Conservation (phyloP, 2,113 vertebrate species). For the Paramormyrops kingsleyae region DNA sequence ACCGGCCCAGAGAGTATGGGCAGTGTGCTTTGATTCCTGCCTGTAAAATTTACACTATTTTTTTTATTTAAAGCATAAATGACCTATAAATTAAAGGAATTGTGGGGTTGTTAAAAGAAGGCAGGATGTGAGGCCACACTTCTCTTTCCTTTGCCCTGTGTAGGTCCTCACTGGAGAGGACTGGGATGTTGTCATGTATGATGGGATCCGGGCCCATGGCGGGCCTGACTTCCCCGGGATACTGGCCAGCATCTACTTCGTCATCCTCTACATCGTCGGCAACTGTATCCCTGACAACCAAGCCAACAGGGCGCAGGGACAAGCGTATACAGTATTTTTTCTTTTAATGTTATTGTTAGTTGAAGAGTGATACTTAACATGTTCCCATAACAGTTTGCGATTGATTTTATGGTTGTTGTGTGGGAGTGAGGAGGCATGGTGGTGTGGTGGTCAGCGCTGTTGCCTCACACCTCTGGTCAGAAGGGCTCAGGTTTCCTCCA, state of each 20-base stretch:
- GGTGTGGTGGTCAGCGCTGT: neutral
- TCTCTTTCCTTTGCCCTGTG: constrained; percentile 3
- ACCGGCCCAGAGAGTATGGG: neutral
- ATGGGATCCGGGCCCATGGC: constrained; percentile 88
- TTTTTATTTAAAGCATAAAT: neutral
- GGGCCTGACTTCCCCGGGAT: constrained; percentile 83
- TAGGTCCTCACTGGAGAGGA: constrained; percentile 91
- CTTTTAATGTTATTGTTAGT: neutral
- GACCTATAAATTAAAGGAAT: neutral
- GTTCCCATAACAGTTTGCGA: neutral
- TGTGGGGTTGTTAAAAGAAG: neutral
- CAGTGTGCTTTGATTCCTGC: neutral
- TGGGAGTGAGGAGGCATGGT: neutral
- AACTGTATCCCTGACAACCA: constrained; percentile 83
- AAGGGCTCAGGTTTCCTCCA: neutral
- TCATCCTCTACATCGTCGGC: constrained; percentile 86
- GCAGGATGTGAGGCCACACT: neutral
- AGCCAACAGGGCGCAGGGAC: too few species aligned
- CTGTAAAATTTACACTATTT: neutral
- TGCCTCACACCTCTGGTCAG: neutral
- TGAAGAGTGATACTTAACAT: neutral
- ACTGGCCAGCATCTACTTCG: constrained; percentile 86
- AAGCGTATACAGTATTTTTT: neutral
- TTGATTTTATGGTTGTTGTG: neutral
- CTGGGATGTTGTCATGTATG: constrained; percentile 90